Conservation (phyloP, 2,797 vertebrate genomes). For the Protosalanx chinensis region DNA sequence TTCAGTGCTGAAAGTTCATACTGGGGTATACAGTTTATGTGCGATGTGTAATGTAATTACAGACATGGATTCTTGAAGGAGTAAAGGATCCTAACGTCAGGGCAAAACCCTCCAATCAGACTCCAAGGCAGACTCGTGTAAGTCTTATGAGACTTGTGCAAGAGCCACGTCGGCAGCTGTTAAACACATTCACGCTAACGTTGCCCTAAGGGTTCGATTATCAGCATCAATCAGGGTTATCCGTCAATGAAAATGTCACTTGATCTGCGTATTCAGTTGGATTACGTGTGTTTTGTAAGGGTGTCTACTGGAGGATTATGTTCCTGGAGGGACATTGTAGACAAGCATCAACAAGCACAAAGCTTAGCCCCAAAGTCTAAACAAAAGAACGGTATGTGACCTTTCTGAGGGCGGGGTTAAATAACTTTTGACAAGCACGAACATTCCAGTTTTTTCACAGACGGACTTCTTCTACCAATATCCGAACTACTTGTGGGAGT, state of each 20-base stretch:
- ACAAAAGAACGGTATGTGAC: conserved; percentile 2
- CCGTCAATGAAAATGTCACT: not conserved
- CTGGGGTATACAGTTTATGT: not conserved
- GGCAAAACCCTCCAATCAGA: conserved; percentile 18
- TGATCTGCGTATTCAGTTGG: not conserved
- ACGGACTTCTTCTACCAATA: too few relatives aligned
- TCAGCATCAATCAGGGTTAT: conserved; percentile 8
- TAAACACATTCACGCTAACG: conserved; percentile 22
- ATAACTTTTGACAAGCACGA: too few relatives aligned
- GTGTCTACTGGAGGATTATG: not conserved
- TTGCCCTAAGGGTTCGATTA: not conserved
- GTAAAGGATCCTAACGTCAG: conserved; percentile 1
- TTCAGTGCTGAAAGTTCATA: not conserved
- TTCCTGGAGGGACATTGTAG: not conserved
- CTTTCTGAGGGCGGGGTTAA: not conserved
- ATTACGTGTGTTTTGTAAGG: not conserved
- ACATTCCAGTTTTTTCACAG: too few relatives aligned
- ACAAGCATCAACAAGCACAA: conserved; percentile 28
- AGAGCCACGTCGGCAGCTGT: conserved; percentile 61
- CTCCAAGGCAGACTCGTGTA: conserved; percentile 10
- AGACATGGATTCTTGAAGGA: conserved; percentile 11
- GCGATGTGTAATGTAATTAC: conserved; percentile 35
- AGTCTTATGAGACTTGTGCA: too few relatives aligned
- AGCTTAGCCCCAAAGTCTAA: conserved; percentile 8
- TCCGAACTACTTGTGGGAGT: too few relatives aligned